Evolutionary conservation across 2,797 vertebrate species (phyloP), one percentile per base, ranked within the genome.

Genomic region (Percopsis omiscomaycus): DNA sequence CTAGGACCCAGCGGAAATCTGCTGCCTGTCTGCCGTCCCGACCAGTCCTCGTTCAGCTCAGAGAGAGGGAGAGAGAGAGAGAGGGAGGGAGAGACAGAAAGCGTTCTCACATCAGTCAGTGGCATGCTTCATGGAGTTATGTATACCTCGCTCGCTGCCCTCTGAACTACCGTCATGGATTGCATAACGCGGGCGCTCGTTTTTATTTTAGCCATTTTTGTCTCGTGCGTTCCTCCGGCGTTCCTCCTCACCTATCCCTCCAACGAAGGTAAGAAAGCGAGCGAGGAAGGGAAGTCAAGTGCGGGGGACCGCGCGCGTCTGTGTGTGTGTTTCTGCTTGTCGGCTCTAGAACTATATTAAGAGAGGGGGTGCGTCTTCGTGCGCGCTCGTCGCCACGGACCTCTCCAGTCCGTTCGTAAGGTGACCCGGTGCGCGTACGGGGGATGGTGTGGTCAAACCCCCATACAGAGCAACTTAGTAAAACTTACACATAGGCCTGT

Each of bases 121-220:
- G 95, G 94, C 91, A 90, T 87, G 92, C 94, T 95, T 92, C 91
- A 89, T 92, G 95, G 93, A 96, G 96, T 94, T 94, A 94, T 96
- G 96, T 79, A 27, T 91, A 88, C 93, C 93, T 92, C 89, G 88
- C 89, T 78, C 89, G 64, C 56, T 92, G 85, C 90, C 86, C 89
- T 91, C 91, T 94, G 93, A 94, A 91, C 91, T 92, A 89, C 93
- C 92, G 94, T 92, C 93, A 98, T 97, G 96, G 95, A 95, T 91
- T 94, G 94, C 92, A 93, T 89, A 88, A 71, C 89, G 89, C 92
- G 89, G 89, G 89, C 83, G 61, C 88, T 91, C 46, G 88, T 94
- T 82, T 79, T 93, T 85, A 73, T 91, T 77, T 79, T 85, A 65
- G 73, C 76, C 49, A 64, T 89, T 77, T 81, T 94, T 80, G 82